Conservation (phyloP, 2,113 vertebrate genomes). For the Barbus barbus region DNA sequence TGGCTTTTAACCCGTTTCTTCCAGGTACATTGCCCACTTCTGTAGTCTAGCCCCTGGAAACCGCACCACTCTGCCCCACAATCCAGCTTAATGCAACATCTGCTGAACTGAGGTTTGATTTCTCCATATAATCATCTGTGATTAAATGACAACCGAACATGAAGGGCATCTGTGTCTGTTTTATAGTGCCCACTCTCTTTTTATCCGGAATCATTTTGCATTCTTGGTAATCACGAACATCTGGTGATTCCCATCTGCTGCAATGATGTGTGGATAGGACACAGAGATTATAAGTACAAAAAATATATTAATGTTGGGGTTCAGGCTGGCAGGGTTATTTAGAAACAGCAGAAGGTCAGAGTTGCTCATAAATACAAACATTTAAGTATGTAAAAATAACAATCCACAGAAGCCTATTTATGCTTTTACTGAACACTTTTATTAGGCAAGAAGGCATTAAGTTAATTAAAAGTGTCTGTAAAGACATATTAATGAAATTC, state of each 20-base stretch:
- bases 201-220: slow-evolving; percentile 67
- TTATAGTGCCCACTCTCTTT: slow-evolving; percentile 46
- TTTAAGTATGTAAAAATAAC: not conserved
- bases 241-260: slow-evolving; percentile 70
- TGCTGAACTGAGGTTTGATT: slow-evolving; percentile 61
- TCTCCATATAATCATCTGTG: slow-evolving; percentile 57
- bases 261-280: slow-evolving; percentile 54
- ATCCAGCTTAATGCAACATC: slow-evolving; percentile 68
- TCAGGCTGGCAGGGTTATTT: slow-evolving; percentile 12
- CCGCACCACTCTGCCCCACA: slow-evolving; percentile 47
- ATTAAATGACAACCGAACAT: slow-evolving; percentile 61
- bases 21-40: not conserved
- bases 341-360: slow-evolving; percentile 27
- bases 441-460: not conserved
- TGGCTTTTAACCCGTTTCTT: not conserved
- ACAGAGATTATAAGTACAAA: slow-evolving; percentile 60
- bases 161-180: slow-evolving; percentile 60
- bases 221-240: slow-evolving; percentile 74
- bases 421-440: not conserved
- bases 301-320: slow-evolving; percentile 52
- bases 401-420: not conserved
- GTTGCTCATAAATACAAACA: not conserved
- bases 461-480: not conserved
- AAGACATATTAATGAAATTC: not conserved
- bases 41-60: not conserved